Evolutionary conservation across 2,113 vertebrate genomes (phyloP), one percentile per base, ranked within the genome.

Genomic region (Lutjanus erythropterus): DNA sequence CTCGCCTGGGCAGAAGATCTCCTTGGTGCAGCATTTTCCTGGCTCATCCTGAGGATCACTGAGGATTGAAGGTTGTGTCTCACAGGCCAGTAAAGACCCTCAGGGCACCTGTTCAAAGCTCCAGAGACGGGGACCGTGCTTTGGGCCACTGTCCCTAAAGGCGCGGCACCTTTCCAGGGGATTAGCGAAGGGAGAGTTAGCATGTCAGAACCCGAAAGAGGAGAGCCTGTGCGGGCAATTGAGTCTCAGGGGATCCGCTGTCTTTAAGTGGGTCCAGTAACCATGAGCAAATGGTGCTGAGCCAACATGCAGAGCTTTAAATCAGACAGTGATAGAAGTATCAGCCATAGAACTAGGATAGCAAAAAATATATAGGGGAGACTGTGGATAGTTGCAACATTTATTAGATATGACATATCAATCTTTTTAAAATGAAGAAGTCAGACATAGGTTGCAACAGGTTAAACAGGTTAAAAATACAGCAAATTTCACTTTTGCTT

Each of bases 41-140:
- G 80, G 68, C 82, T 88, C 84, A 86, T 86, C 86, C 86, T 0
- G n/a, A 31, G 82, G 90, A 89, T 90, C 84, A 85, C 35, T 15
- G 44, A 72, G 85, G 82, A 88, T 88, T 80, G 84, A 58, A 56
- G 81, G 76, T 19, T 77, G 60, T 59, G 79, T 78, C 31, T 79
- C 29, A 19, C 46, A 50, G 72, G 80, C 78, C 49, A 47, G 75
- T 25, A 72, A 79, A 86, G 39, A 75, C 56, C 75, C 46, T 42
- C 8, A 25, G 74, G 75, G 82, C 73, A 71, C 58, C 60, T 60
- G 78, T 83, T 91, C 86, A 86, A 81, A 90, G 80, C 88, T 73
- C 68, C 33, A 23, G 46, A 81, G 79, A 81, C 52, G 23, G n/a
- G 41, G 67, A 31, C 9, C 8, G 16, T 42, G 73, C 59, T 72